phyloP scores from a whole-genome alignment of 2,113 vertebrate species.

The Lophura nycthemera region DNA sequence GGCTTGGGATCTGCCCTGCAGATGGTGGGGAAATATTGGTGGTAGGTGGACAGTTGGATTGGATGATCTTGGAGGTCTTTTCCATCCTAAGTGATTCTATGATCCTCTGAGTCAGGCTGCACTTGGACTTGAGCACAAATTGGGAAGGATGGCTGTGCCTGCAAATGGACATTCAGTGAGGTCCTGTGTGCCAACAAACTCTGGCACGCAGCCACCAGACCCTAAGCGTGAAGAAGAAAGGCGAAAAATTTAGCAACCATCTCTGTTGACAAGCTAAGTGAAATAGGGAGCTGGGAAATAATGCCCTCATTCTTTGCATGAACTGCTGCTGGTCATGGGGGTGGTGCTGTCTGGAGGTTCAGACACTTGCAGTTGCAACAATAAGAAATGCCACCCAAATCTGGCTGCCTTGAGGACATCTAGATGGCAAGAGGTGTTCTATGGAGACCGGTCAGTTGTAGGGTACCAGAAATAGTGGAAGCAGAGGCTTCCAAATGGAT shows the following conservation, averaged over 20 bases:
- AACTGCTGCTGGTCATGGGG: neutral
- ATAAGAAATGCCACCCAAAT: neutral
- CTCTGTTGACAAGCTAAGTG: neutral
- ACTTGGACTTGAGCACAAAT: neutral
- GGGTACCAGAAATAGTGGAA: neutral
- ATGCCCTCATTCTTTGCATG: neutral
- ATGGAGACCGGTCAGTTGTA: neutral
- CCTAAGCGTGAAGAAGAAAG: neutral
- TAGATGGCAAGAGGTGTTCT: neutral
- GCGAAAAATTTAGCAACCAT: neutral
- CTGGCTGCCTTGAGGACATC: neutral
- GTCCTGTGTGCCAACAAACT: neutral
- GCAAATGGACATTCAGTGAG: neutral
- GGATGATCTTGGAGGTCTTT: no score
- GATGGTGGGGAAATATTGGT: no score
- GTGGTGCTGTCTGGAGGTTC: neutral
- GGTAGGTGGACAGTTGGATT: no score
- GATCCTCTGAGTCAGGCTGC: neutral
- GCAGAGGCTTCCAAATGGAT: rapidly evolving
- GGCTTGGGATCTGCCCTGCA: no score
- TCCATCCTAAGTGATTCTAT: no score
- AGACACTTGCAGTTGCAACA: neutral
- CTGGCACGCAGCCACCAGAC: neutral
- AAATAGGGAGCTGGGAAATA: neutral
- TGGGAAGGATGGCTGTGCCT: neutral